Base-by-base conservation (phyloP, 2,888 invertebrate species). In the Eustalomyia histrio region DNA sequence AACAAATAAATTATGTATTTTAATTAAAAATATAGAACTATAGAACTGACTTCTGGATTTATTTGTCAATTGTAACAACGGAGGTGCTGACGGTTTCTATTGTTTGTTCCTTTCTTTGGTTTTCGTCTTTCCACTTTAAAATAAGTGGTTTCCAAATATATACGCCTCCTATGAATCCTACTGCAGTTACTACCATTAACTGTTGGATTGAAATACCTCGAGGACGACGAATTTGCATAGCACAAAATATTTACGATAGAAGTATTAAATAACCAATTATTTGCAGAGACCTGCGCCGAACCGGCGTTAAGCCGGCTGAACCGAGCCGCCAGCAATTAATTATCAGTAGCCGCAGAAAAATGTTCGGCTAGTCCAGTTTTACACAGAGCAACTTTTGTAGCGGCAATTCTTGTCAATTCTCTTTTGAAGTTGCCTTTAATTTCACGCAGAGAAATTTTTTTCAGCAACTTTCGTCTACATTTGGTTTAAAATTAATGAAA, bases 71-170 rank as follows among this genome's bases (percentile, higher is more conserved):
- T 29, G 29, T 29, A 3, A 24, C 35, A n/a, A 10, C 24, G 14
- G 29, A 5, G 24, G 14, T 64, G 29, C 29, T 9, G 21, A 39
- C 29, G 50, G 57, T 8, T 68, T 47, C 69, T 1, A 24, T n/a
- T 24, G 57, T 35, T 68, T 47, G 18, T 21, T 76, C 53, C n/a
- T 76, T 58, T 55, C 58, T 67, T 29, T 39, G n/a, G n/a, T 29
- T 53, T 47, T 88, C 87, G 76, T 84, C 85, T 80, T 84, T 87
- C 71, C 80, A 88, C 79, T 84, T 86, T 6, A 87, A 2, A 60
- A 91, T 85, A 5, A 91, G 82, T 52, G 91, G 91, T 73, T 89
- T 87, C 91, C 91, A 91, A 89, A 91, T 91, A 82, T 91, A 91
- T 81, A 90, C 80, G 39, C 91, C 91, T 52, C 89, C 89, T 9